A percentile compares a stretch with the other conserved stretches of the same genome.
These are phyloP conservation scores for Struthio camelus DNA, from an alignment of 2,113 vertebrate species.

Conservation along the genomic window DNA sequence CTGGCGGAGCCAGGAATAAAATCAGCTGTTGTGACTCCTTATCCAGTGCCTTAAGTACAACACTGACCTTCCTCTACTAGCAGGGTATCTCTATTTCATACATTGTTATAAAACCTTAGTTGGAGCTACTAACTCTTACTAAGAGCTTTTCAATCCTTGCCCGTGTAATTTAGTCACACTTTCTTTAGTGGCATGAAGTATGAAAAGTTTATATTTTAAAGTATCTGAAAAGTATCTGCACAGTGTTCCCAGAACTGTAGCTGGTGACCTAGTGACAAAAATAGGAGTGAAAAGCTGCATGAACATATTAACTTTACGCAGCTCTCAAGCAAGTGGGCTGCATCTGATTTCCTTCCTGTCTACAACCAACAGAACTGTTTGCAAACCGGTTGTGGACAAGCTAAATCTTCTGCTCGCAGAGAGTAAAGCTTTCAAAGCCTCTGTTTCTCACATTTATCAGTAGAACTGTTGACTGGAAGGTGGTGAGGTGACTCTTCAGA, in stretches of 20 bases:
- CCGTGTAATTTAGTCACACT: not conserved
- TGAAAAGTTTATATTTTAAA: conserved; percentile 16
- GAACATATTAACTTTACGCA: conserved; percentile 8
- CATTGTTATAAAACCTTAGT: conserved; percentile 18
- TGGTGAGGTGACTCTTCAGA: not conserved
- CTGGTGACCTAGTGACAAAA: conserved; percentile 56
- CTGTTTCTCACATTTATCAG: not conserved
- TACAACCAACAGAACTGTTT: conserved; percentile 6
- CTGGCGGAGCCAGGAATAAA: conserved; percentile 28
- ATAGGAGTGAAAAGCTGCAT: conserved; percentile 43
- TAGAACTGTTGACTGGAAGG: not conserved
- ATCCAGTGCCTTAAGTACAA: conserved; percentile 30
- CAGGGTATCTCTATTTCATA: not conserved
- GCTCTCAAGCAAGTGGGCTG: not conserved
- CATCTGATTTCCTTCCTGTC: conserved; percentile 25
- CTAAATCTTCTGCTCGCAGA: not conserved
- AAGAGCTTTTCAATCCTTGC: conserved; percentile 29
- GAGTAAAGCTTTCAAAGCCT: not conserved
- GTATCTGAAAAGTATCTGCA: conserved; percentile 16
- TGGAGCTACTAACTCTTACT: not conserved
- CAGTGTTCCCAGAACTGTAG: conserved; percentile 36
- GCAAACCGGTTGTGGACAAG: not conserved
- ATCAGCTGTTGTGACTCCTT: conserved; percentile 41
- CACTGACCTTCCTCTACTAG: conserved; percentile 5
- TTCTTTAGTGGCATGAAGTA: conserved; percentile 22